Evolutionary conservation across 2,113 vertebrate species (phyloP).

Genomic region (Bufo gargarizans): DNA sequence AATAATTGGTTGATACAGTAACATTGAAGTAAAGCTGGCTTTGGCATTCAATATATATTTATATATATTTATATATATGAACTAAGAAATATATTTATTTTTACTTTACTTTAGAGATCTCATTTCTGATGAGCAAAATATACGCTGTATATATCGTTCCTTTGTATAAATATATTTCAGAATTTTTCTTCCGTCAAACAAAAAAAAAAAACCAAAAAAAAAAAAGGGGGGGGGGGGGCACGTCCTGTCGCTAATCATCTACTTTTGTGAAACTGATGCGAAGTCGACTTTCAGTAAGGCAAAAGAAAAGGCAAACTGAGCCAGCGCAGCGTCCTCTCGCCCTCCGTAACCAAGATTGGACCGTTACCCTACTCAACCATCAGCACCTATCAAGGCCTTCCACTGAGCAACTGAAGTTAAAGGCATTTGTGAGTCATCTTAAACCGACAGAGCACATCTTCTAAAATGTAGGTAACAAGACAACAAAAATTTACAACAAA

Average conservation of each 20-base stretch:
- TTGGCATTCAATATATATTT: slow-evolving; percentile 50
- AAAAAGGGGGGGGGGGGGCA: neutral
- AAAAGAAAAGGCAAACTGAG: slow-evolving; percentile 22
- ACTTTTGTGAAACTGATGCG: slow-evolving; percentile 22
- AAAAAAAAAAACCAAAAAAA: neutral
- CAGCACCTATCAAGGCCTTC: slow-evolving; percentile 9
- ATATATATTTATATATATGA: slow-evolving; percentile 40
- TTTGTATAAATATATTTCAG: slow-evolving; percentile 57
- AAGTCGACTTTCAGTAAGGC: slow-evolving; percentile 51
- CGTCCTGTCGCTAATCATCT: slow-evolving; percentile 19
- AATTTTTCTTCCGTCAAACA: neutral
- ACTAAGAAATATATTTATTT: slow-evolving; percentile 45
- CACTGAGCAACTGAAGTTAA: slow-evolving; percentile 53
- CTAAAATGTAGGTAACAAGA: slow-evolving; percentile 13
- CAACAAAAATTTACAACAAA: neutral
- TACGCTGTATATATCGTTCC: slow-evolving; percentile 44
- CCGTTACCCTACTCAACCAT: neutral
- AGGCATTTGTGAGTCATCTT: slow-evolving; percentile 48
- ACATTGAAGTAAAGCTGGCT: slow-evolving; percentile 48
- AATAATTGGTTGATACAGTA: slow-evolving; percentile 13
- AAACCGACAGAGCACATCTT: slow-evolving; percentile 29
- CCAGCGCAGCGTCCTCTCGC: neutral
- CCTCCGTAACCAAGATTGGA: neutral
- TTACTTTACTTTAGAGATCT: slow-evolving; percentile 42
- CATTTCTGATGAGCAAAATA: slow-evolving; percentile 51